Evolutionary conservation across 2,888 invertebrate species (phyloP), one percentile per base, ranked within the genome.

Genomic region (Coelopa pilipes): DNA sequence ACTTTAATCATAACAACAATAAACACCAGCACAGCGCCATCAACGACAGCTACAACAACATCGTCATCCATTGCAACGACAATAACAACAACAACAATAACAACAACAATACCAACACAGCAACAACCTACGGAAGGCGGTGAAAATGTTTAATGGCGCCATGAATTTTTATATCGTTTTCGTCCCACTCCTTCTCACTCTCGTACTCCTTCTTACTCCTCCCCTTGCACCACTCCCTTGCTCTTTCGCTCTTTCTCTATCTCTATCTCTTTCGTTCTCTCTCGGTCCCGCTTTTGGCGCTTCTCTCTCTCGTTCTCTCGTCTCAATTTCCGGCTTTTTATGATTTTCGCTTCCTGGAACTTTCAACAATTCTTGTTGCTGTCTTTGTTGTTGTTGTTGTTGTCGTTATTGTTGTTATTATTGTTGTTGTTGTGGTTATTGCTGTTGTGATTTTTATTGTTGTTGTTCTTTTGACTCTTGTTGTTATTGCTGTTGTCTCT

Each of bases 161-260:
- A 66, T 66, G 66, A 66, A 66, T 66, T 66, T 66, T 66, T 66
- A 66, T 66, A 24, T 17, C 50, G 21, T 19, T 46, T 19, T 59
- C 19, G n/a, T n/a, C 17, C 11, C 21, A 65, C 47, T 34, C n/a
- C 45, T 24, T 13, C 62, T 45, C 12, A 62, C 9, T n/a, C 12
- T 62, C 45, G 11, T 55, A 19, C 19, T 21, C 21, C 12, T 17
- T 21, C 24, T 59, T 12, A 59, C 19, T 59, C 24, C 57, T 12
- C 21, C 57, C 12, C 17, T 4, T 13, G 10, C 13, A 59, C 17
- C 55, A n/a, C 12, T n/a, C 17, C 19, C 12, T 59, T 17, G 4
- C 12, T 59, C 24, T 59, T 17, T 59, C 9, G 17, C 21, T 13
- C 57, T 11, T 19, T 15, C 57, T 59, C 19, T n/a, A 55, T n/a